These are phyloP conservation scores for Furnarius figulus DNA, from an alignment of 2,113 vertebrate species.

Conservation along the genomic window DNA sequence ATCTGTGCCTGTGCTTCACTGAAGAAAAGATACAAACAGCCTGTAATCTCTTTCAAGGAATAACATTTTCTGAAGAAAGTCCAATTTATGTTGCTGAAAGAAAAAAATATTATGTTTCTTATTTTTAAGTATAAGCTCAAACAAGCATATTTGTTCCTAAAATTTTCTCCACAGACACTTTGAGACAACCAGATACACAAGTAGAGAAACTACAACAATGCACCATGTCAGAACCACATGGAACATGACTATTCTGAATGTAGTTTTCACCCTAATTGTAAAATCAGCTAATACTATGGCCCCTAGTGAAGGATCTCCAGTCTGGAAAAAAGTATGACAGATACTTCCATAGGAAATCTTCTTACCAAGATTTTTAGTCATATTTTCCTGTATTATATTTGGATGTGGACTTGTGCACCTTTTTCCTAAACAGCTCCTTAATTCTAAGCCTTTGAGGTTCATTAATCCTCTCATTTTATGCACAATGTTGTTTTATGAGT, in stretches of 20 bases:
- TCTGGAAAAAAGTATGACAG: background rate
- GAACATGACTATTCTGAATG: background rate
- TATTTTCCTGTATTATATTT: background rate
- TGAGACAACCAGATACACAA: background rate
- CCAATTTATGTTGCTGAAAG: background rate
- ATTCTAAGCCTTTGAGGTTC: background rate
- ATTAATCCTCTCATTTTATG: background rate
- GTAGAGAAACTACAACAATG: background rate
- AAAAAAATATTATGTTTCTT: background rate
- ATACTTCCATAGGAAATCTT: background rate
- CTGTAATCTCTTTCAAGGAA: background rate
- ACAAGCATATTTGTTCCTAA: background rate
- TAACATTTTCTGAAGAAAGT: background rate
- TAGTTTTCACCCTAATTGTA: background rate
- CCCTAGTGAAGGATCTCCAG: background rate
- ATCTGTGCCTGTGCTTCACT: background rate
- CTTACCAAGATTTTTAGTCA: background rate
- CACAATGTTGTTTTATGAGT: background rate
- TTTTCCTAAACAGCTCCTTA: background rate
- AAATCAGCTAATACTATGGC: background rate
- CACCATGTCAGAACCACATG: background rate
- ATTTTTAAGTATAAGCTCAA: background rate
- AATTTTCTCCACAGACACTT: background rate
- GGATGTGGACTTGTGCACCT: background rate
- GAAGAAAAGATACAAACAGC: background rate